phyloP scores from a whole-genome alignment of 2,888 invertebrate species.

The Zaprionus lineosus region DNA sequence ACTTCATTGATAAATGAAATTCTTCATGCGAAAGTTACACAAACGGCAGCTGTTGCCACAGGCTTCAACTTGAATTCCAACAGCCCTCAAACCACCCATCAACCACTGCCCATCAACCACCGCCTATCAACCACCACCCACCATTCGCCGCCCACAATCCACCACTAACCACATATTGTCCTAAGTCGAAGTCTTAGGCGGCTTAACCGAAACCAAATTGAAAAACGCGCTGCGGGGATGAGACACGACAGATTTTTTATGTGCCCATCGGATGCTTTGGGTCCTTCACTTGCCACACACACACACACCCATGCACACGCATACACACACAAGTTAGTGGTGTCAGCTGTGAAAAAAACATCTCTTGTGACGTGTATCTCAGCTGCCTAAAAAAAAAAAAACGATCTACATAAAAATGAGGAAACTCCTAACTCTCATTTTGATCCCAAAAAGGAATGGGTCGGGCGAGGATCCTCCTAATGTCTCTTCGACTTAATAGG shows the following conservation, averaged over 20 bases:
- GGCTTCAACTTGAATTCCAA: background rate
- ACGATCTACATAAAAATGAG: no score
- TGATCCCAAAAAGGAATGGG: no score
- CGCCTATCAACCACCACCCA: background rate
- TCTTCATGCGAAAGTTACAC: conserved; percentile 41
- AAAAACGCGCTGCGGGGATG: conserved; percentile 40
- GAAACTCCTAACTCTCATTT: no score
- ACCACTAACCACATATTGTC: background rate
- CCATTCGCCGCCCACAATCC: background rate
- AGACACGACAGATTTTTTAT: conserved; percentile 49
- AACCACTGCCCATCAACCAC: background rate
- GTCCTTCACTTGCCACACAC: background rate
- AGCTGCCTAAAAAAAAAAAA: no score
- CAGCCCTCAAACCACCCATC: background rate
- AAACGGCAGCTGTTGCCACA: conserved; percentile 28
- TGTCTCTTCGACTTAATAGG: no score
- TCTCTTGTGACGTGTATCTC: no score
- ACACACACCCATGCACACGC: no score
- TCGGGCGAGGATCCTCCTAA: no score
- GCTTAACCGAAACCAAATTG: conserved; percentile 48
- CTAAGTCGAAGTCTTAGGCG: conserved; percentile 1
- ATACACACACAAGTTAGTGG: no score
- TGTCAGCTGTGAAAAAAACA: no score
- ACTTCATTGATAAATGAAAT: conserved; percentile 70
- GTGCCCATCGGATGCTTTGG: conserved; percentile 21